Percentiles rank a stretch among this genome's conserved stretches.
Conservation (phyloP, 92 coral and sea anemone species). For the Zoanthus sansibaricus region DNA sequence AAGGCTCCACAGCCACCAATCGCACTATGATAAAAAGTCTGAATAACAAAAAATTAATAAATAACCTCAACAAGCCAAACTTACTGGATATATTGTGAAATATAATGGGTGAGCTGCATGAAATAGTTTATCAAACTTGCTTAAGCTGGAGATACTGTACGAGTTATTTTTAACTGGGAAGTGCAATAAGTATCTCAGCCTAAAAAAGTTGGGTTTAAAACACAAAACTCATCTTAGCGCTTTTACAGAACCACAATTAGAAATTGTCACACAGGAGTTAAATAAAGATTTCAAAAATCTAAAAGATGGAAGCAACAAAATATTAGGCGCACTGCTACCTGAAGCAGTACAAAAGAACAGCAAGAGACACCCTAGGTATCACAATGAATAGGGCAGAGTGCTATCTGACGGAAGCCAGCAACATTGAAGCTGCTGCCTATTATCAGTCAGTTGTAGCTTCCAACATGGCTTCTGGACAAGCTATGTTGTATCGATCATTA, state of each 20-base stretch:
- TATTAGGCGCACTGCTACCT: conserved; percentile 8
- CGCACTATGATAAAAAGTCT: background rate
- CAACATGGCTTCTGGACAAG: no score
- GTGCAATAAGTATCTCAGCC: conserved; percentile 2
- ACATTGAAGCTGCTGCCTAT: background rate
- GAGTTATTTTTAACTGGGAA: conserved; percentile 37
- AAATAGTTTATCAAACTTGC: conserved; percentile 8
- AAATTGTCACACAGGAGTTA: background rate
- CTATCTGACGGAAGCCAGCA: background rate
- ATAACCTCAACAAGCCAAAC: background rate
- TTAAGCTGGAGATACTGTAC: conserved; percentile 23
- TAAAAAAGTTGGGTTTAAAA: conserved; percentile 12
- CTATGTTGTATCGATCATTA: no score
- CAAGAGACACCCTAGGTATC: conserved; percentile 6
- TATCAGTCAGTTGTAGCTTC: background rate
- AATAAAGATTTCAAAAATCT: background rate
- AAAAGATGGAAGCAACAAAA: background rate
- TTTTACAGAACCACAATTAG: conserved; percentile 2
- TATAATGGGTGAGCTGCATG: conserved; percentile 42
- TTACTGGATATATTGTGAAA: background rate
- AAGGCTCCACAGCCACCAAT: background rate
- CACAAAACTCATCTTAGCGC: background rate
- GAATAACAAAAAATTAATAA: background rate
- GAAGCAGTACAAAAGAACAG: conserved; percentile 11
- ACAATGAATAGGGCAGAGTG: background rate